Base-by-base conservation (phyloP, 2,113 vertebrate species). In the Struthio camelus region DNA sequence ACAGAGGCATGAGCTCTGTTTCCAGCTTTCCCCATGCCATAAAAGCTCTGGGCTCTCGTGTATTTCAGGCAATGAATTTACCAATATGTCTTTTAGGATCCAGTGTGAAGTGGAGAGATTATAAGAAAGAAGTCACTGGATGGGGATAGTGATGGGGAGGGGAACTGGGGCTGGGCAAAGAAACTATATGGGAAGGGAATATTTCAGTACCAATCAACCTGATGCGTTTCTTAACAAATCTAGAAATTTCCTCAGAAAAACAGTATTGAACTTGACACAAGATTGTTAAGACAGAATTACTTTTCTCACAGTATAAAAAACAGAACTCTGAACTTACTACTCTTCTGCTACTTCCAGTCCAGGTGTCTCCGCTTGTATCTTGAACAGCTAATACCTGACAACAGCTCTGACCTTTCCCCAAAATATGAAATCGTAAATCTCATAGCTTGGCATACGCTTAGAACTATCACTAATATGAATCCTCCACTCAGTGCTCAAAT, bases 101-200 rank as follows among this genome's bases (percentile, higher is more conserved):
- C 36, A 73, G 8, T 9, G 6, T 22, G 42, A 81, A 72, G 34
- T 13, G 6, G 34, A 83, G 54, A 51, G n/a, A 80, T 79, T 71
- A 48, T 23, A n/a, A 81, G 70, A 75, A 94, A 78, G 40, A 38
- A 48, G 8, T 75, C 48, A 4, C 20, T 82, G 30, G 25, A 30
- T 14, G 32, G 11, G 53, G 1, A 16, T 34, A 64, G 40, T n/a
- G 23, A n/a, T 53, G 10, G 4, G 10, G 13, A 82, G 10, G 16
- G 85, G 28, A 66, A 67, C 4, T 36, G 28, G 27, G 17, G 17
- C 82, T 42, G 42, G 9, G 14, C 20, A 50, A 65, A 32, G 23
- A 32, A 89, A 34, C 79, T 51, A 32, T 61, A 50, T 0, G 0
- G 2, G 3, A 16, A 92, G 8, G 16, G 22, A 88, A 59, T 10